These are phyloP conservation scores for Chorisops tibialis DNA, from an alignment of 2,888 invertebrate species.

Conservation along the genomic window DNA sequence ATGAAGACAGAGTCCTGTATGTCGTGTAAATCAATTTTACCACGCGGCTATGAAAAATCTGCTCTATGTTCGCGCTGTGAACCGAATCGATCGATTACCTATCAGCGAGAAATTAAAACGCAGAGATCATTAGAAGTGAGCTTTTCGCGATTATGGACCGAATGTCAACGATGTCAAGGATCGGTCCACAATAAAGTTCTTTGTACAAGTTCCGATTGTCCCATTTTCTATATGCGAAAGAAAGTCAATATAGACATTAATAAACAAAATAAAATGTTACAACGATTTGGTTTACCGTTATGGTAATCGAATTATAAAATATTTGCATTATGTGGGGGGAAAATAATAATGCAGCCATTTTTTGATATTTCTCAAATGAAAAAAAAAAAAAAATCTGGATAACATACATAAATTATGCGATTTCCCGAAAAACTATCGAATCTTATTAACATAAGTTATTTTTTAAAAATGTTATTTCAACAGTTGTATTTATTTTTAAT, in stretches of 20 bases:
- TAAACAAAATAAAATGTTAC: conserved; percentile 76
- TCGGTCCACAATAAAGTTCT: conserved; percentile 96
- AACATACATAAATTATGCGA: no score
- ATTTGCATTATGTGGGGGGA: no score
- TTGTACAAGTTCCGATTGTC: conserved; percentile 97
- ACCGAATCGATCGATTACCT: conserved; percentile 76
- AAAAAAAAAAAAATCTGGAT: no score
- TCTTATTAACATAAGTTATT: no score
- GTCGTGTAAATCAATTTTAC: conserved; percentile 85
- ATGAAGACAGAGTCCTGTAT: conserved; percentile 90
- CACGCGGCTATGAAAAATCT: conserved; percentile 62
- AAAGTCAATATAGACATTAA: conserved; percentile 95
- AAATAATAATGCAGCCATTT: no score
- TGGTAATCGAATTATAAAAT: no score
- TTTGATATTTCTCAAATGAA: no score
- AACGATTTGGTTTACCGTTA: conserved; percentile 74
- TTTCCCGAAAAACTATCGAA: no score
- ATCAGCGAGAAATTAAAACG: conserved; percentile 74
- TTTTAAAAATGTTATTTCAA: no score
- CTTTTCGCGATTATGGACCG: conserved; percentile 93
- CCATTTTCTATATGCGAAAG: conserved; percentile 99
- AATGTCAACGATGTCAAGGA: conserved; percentile 98
- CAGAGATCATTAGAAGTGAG: conserved; percentile 80
- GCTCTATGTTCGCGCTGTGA: conserved; percentile 79
- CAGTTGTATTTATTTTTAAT: no score